phyloP scores from a whole-genome alignment of 1,140 invertebrate species.

The Grapholita molesta region DNA sequence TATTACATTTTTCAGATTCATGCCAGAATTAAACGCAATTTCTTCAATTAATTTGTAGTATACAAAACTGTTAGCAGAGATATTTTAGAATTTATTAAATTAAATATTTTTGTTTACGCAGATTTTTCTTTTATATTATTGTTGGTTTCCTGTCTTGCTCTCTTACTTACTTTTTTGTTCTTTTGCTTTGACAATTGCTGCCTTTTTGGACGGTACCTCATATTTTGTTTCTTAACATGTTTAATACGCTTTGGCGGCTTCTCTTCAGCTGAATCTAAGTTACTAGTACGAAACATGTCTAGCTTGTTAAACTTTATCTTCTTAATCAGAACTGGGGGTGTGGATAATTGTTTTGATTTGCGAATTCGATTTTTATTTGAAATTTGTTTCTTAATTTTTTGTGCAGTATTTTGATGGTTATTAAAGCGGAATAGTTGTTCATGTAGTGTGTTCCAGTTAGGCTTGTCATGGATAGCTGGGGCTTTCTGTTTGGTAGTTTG shows the following conservation, averaged over 20 bases:
- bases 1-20: too few species aligned
- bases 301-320: background rate
- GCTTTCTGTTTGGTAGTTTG: background rate
- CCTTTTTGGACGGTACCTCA: background rate
- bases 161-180: too few species aligned
- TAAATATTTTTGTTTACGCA: background rate
- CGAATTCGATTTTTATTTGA: background rate
- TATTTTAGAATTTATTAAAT: too few species aligned
- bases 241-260: background rate
- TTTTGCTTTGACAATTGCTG: background rate
- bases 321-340: background rate
- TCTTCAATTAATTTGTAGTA: too few species aligned
- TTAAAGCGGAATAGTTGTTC: conserved; percentile 17
- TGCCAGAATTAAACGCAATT: too few species aligned
- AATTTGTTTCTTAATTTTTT: background rate
- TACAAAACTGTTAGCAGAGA: too few species aligned
- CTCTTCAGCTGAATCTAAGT: background rate
- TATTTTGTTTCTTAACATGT: background rate
- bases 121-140: background rate
- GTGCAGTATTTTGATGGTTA: background rate
- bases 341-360: background rate
- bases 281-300: background rate
- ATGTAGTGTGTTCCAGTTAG: conserved; percentile 42
- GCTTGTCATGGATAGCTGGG: conserved; percentile 24
- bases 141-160: too few species aligned